phyloP scores from a whole-genome alignment of 2,797 vertebrate genomes.

The Rhabdomys pumilio region DNA sequence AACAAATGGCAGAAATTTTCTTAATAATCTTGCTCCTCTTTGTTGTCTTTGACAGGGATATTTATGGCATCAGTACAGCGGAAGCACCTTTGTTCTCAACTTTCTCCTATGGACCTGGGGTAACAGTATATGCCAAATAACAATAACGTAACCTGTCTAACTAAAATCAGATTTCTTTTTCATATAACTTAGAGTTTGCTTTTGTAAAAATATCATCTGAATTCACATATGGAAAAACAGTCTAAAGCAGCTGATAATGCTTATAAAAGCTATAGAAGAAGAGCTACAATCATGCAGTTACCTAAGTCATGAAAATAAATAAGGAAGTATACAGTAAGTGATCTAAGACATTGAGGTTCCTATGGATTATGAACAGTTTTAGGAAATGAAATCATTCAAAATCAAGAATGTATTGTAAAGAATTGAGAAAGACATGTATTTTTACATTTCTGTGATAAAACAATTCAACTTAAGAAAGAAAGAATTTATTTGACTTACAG shows the following conservation, averaged over 20 bases:
- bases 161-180: neutral
- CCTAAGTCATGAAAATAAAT: neutral
- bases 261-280: neutral
- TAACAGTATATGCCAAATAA: neutral
- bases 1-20: neutral
- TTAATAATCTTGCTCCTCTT: neutral
- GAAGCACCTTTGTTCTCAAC: neutral
- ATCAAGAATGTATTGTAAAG: neutral
- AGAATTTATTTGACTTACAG: neutral
- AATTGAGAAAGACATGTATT: neutral
- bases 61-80: neutral
- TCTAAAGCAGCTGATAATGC: neutral
- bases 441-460: neutral
- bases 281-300: neutral
- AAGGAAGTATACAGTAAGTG: neutral
- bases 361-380: neutral
- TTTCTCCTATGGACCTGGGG: neutral
- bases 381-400: neutral
- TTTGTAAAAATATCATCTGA: neutral
- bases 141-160: neutral
- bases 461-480: neutral
- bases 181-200: neutral
- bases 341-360: neutral
- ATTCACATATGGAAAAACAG: neutral
- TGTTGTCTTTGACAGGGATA: neutral